phyloP scores from a whole-genome alignment of 2,888 invertebrate genomes.

The Trilocha varians region DNA sequence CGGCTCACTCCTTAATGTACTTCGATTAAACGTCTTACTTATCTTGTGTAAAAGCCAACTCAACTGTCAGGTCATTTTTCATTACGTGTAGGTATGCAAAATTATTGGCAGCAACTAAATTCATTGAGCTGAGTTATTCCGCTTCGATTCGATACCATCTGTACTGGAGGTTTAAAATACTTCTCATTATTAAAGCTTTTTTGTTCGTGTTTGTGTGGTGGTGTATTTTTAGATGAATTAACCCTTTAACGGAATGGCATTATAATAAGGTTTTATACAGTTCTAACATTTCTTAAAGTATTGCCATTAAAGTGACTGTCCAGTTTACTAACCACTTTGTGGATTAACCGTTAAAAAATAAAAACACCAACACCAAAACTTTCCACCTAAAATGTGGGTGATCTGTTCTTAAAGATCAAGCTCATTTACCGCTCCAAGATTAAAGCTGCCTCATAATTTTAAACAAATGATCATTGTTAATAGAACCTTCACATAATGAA shows the following conservation, averaged over 20 bases:
- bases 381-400: too few species aligned
- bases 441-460: neutral
- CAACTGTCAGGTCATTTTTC: neutral
- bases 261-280: too few species aligned
- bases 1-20: constrained; percentile 39
- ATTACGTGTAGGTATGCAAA: neutral
- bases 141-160: neutral
- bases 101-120: neutral
- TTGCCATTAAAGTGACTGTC: too few species aligned
- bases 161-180: neutral
- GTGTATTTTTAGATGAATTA: neutral
- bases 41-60: neutral
- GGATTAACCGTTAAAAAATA: too few species aligned
- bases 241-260: too few species aligned
- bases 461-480: neutral
- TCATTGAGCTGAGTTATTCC: neutral
- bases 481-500: neutral
- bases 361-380: too few species aligned
- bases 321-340: too few species aligned
- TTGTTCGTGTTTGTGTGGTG: neutral
- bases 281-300: too few species aligned
- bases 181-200: neutral
- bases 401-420: too few species aligned
- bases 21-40: constrained; percentile 2
- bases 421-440: too few species aligned